Base-by-base conservation (phyloP, 1,140 invertebrate species). In the Rhynchophorus ferrugineus region DNA sequence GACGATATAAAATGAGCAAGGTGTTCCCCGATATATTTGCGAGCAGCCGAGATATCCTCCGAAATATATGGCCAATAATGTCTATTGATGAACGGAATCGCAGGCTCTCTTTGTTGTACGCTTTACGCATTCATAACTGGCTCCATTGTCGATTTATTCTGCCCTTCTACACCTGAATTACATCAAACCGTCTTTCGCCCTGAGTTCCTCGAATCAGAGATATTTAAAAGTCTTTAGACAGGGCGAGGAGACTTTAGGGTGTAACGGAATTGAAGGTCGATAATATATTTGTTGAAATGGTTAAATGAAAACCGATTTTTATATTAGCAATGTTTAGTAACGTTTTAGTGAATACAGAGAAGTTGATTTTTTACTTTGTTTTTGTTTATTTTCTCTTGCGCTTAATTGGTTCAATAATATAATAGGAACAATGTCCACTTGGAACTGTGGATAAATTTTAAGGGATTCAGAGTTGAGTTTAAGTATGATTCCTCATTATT, bases 221-320 rank as follows among this genome's bases (percentile, higher is more conserved):
- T 24, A 53, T 53, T 53, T 53, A 53, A 53, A 53, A 41, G 50
- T 45, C 3, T 51, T 51, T 51, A 51, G 36, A 44, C n/a, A 19
- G 35, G 17, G 36, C 34, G 11, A 7, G 17, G 2, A 17, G 6
- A n/a, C 6, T 41, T 41, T 16, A n/a, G n/a, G n/a, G n/a, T n/a
- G n/a, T n/a, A n/a, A n/a, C n/a, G n/a, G n/a, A n/a, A n/a, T n/a
- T n/a, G n/a, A n/a, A n/a, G n/a, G n/a, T n/a, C n/a, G n/a, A n/a
- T n/a, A n/a, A n/a, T n/a, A n/a, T n/a, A n/a, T n/a, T n/a, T n/a
- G n/a, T n/a, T n/a, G n/a, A n/a, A n/a, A n/a, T n/a, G n/a, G n/a
- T n/a, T n/a, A n/a, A n/a, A n/a, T n/a, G n/a, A n/a, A n/a, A n/a
- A n/a, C n/a, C n/a, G n/a, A n/a, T n/a, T n/a, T n/a, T n/a, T n/a